phyloP scores from a whole-genome alignment of 2,888 invertebrate genomes.

The Mythimna pallens region DNA sequence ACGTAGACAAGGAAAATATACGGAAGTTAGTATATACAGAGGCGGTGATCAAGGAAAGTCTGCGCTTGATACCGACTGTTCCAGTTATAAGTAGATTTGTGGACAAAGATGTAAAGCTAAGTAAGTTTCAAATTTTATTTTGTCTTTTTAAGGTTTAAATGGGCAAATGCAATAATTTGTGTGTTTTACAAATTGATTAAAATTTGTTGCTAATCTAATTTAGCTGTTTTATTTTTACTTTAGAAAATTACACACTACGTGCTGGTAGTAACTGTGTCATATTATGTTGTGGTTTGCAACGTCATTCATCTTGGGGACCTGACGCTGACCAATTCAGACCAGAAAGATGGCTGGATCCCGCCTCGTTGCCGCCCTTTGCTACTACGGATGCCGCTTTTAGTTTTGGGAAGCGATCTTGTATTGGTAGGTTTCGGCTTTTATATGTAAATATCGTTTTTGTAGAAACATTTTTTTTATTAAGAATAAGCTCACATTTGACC shows the following conservation, averaged over 20 bases:
- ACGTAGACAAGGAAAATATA: constrained; percentile 11
- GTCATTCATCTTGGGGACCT: constrained; percentile 46
- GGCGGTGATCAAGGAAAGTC: constrained; percentile 10
- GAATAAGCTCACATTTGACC: too few species aligned
- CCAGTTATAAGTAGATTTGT: neutral
- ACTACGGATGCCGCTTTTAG: constrained; percentile 46
- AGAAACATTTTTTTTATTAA: too few species aligned
- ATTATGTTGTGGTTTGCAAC: constrained; percentile 30
- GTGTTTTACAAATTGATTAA: neutral
- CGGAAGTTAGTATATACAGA: constrained; percentile 17
- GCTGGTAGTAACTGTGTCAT: constrained; percentile 35
- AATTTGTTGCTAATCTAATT: too few species aligned
- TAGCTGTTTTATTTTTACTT: neutral
- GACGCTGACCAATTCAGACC: constrained; percentile 38
- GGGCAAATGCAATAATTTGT: neutral
- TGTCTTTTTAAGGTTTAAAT: neutral
- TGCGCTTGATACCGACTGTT: neutral
- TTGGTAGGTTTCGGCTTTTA: constrained; percentile 37
- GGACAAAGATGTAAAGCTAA: constrained; percentile 22
- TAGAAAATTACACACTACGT: constrained; percentile 42
- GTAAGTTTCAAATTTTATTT: constrained; percentile 6
- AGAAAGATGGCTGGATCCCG: constrained; percentile 37
- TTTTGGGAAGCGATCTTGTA: constrained; percentile 55
- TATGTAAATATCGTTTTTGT: too few species aligned
- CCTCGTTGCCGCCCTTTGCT: constrained; percentile 21